Conservation (phyloP, 2,797 vertebrate genomes). For the Muraenolepis orangiensis region DNA sequence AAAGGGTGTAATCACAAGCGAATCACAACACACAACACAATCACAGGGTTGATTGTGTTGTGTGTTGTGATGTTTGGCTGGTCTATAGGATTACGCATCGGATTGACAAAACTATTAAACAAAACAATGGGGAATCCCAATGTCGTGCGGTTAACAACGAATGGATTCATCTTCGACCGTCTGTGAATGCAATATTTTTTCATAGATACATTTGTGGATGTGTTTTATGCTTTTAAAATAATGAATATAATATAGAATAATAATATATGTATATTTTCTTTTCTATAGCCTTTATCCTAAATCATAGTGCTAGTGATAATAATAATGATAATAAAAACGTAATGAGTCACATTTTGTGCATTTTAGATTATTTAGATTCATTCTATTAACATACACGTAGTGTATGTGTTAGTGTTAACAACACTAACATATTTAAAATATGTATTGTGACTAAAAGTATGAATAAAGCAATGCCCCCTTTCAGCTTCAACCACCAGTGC, state of each 20-base stretch:
- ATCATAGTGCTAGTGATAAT: not conserved
- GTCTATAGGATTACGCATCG: not conserved
- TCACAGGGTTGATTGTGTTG: not conserved
- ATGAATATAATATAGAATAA: too few relatives aligned
- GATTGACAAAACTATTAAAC: not conserved
- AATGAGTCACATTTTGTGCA: not conserved
- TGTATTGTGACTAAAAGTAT: not conserved
- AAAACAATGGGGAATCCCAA: not conserved
- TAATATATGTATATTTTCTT: not conserved
- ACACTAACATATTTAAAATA: not conserved
- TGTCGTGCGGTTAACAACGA: not conserved
- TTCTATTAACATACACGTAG: too few relatives aligned
- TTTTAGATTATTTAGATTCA: not conserved
- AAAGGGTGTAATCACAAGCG: not conserved
- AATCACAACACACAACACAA: not conserved
- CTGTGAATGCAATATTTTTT: not conserved
- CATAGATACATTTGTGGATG: not conserved
- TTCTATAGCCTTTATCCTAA: too few relatives aligned
- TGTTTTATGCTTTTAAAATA: not conserved
- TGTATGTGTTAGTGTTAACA: too few relatives aligned
- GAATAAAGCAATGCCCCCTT: not conserved
- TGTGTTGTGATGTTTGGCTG: not conserved
- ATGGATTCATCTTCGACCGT: not conserved
- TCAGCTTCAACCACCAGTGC: not conserved
- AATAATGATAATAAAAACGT: not conserved